Evolutionary conservation across 1,140 invertebrate genomes (phyloP).

Genomic region (Ephestia elutella): DNA sequence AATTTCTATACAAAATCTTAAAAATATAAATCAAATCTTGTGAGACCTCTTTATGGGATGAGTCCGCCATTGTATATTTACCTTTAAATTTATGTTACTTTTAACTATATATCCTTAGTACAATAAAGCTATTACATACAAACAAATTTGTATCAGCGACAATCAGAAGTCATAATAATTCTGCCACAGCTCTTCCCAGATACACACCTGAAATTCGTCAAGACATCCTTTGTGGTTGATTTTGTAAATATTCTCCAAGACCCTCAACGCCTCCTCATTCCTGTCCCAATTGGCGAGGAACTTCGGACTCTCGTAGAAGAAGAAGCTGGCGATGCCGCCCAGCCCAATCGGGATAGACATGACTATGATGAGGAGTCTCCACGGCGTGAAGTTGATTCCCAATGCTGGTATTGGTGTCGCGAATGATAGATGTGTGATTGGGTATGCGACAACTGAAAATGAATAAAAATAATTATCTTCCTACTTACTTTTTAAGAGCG

Average conservation of each 20-base stretch:
- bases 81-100: no score
- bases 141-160: no score
- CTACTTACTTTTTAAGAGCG: no score
- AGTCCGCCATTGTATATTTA: no score
- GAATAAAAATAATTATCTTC: no score
- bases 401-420: slow-evolving; percentile 33
- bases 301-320: slow-evolving; percentile 83
- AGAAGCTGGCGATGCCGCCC: slow-evolving; percentile 75
- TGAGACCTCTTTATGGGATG: no score
- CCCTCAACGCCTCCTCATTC: slow-evolving; percentile 74
- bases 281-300: slow-evolving; percentile 77
- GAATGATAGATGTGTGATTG: slow-evolving; percentile 59
- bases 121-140: no score
- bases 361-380: slow-evolving; percentile 80
- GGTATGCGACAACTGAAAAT: slow-evolving; percentile 63
- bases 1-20: no score
- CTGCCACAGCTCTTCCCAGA: no score
- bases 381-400: slow-evolving; percentile 74
- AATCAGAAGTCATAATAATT: no score
- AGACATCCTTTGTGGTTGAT: slow-evolving; percentile 56
- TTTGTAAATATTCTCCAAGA: slow-evolving; percentile 74
- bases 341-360: slow-evolving; percentile 78
- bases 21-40: no score
- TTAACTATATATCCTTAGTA: no score
- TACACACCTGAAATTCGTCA: slow-evolving; percentile 44